Evolutionary conservation across 2,888 invertebrate genomes (phyloP).

Genomic region (Chrysolina oricalcia): DNA sequence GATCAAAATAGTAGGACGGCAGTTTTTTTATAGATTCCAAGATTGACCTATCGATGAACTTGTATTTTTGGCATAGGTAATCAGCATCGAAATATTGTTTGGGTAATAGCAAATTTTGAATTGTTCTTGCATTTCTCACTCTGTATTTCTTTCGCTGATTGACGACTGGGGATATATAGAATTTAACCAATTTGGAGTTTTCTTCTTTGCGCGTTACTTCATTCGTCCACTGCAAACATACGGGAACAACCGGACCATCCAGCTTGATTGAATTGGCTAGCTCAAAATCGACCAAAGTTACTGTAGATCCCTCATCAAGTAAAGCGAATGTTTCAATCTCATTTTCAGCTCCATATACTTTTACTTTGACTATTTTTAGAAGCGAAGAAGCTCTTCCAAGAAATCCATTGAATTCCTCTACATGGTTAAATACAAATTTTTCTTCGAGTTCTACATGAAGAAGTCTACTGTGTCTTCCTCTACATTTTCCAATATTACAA

Average conservation of each 20-base stretch:
- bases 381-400: conserved; percentile 9
- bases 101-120: neutral
- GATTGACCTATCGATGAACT: neutral
- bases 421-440: neutral
- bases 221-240: no score
- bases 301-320: neutral
- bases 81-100: conserved; percentile 8
- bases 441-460: neutral
- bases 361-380: neutral
- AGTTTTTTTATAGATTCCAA: neutral
- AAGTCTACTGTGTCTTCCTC: neutral
- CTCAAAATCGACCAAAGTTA: neutral
- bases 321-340: conserved; percentile 11
- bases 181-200: neutral
- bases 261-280: neutral
- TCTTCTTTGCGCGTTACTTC: no score
- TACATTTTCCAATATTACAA: conserved; percentile 1
- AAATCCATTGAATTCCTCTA: neutral
- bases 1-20: neutral
- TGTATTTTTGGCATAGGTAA: neutral
- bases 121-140: neutral
- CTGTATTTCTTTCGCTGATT: neutral
- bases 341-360: neutral
- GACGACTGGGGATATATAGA: neutral
- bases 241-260: conserved; percentile 6